These are phyloP conservation scores for Hirtodrosophila confusa DNA, from an alignment of 2,888 invertebrate genomes.

Conservation along the genomic window DNA sequence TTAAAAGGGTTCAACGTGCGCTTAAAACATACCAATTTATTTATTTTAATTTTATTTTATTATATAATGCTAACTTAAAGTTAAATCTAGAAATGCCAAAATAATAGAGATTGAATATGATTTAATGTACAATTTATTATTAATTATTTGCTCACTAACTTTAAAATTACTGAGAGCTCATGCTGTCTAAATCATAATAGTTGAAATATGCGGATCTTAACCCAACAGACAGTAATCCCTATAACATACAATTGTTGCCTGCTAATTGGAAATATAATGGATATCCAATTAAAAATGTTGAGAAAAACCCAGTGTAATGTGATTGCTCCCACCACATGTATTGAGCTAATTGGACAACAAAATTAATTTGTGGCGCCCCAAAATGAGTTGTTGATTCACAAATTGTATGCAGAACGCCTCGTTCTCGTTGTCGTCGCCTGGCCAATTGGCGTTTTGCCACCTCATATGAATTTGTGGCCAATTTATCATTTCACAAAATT, in stretches of 20 bases:
- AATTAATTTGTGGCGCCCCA: slow-evolving; percentile 71
- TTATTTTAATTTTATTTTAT: too few species aligned
- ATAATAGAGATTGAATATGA: neutral
- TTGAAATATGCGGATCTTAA: neutral
- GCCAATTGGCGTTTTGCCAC: slow-evolving; percentile 74
- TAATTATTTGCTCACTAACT: too few species aligned
- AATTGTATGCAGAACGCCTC: slow-evolving; percentile 63
- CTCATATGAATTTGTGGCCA: slow-evolving; percentile 66
- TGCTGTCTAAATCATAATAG: too few species aligned
- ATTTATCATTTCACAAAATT: slow-evolving; percentile 76
- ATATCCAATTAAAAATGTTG: slow-evolving; percentile 41
- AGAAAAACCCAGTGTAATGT: slow-evolving; percentile 23
- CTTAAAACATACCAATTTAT: too few species aligned
- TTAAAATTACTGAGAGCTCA: too few species aligned
- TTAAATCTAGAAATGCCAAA: too few species aligned
- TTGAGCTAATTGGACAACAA: slow-evolving; percentile 67
- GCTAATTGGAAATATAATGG: slow-evolving; percentile 4
- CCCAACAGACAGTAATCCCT: slow-evolving; percentile 8
- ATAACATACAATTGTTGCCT: slow-evolving; percentile 3
- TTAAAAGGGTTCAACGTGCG: too few species aligned
- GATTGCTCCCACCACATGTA: slow-evolving; percentile 45
- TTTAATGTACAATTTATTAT: neutral
- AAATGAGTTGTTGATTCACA: slow-evolving; percentile 72
- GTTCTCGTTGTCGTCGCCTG: slow-evolving; percentile 53
- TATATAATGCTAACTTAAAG: too few species aligned